Evolutionary conservation across 2,888 invertebrate species (phyloP).

Genomic region (Pristionchus mayeri): DNA sequence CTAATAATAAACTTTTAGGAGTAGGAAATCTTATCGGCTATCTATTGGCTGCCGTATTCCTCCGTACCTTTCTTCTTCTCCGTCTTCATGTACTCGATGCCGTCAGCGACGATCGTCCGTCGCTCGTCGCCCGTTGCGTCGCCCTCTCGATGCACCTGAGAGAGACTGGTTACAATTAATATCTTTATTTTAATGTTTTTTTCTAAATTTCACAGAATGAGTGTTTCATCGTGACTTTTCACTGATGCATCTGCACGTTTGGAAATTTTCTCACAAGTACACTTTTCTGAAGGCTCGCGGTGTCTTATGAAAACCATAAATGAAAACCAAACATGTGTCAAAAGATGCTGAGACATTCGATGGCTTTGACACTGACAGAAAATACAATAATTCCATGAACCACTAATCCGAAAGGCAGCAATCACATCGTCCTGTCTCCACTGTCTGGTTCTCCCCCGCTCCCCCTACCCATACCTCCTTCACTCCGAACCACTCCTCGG

Average conservation of each 20-base stretch:
- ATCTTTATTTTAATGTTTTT: neutral
- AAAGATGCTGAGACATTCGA: neutral
- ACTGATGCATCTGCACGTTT: no score
- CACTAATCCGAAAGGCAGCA: no score
- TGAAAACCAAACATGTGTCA: no score
- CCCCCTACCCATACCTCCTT: constrained; percentile 46
- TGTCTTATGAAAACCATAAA: no score
- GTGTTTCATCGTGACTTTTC: no score
- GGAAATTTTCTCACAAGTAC: no score
- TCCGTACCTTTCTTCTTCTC: constrained; percentile 56
- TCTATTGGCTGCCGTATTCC: neutral
- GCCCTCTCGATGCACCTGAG: constrained; percentile 23
- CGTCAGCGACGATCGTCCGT: constrained; percentile 63
- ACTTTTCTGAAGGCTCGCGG: no score
- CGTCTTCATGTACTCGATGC: constrained; percentile 61
- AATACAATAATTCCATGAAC: no score
- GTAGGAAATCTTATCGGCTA: neutral
- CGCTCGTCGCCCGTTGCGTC: constrained; percentile 52
- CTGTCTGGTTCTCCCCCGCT: neutral
- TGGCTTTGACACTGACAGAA: neutral
- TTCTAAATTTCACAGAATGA: no score
- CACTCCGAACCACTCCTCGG: constrained; percentile 71
- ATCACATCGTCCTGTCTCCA: no score
- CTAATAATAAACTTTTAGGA: neutral
- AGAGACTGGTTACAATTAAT: no score